phyloP scores from a whole-genome alignment of 2,113 vertebrate species.

The Xiphophorus hellerii region DNA sequence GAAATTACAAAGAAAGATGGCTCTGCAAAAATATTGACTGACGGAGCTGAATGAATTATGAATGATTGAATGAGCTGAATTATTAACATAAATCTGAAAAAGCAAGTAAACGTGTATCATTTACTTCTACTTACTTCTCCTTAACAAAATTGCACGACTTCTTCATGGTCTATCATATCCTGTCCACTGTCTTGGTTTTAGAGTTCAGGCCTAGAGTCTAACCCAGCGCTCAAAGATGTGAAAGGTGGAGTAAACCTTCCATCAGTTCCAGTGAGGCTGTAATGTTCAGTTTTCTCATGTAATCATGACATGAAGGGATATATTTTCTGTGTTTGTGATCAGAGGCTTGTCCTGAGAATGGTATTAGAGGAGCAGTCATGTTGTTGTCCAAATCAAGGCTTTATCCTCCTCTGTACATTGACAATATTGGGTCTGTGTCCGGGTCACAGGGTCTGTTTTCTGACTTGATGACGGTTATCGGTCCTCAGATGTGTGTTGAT shows the following conservation, averaged over 20 bases:
- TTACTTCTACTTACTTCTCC: no score
- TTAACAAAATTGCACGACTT: no score
- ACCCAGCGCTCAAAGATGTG: neutral
- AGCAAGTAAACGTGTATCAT: neutral
- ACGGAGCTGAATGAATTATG: neutral
- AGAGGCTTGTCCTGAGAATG: constrained; percentile 3
- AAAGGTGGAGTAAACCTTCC: neutral
- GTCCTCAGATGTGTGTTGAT: constrained; percentile 9
- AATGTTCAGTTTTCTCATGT: neutral
- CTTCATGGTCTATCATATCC: neutral
- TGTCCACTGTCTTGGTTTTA: neutral
- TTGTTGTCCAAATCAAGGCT: constrained; percentile 23
- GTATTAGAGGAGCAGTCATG: constrained; percentile 18
- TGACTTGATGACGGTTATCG: neutral
- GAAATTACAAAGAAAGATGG: neutral
- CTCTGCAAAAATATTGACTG: neutral
- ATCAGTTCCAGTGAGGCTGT: neutral
- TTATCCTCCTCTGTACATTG: constrained; percentile 17
- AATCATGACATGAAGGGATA: neutral
- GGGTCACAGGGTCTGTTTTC: neutral
- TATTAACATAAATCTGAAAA: neutral
- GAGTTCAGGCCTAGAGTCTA: neutral
- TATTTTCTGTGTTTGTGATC: neutral
- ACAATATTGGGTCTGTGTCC: constrained; percentile 4
- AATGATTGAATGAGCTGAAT: neutral